Conservation (phyloP, 1,140 invertebrate species). For the Thaumatotibia leucotreta region DNA sequence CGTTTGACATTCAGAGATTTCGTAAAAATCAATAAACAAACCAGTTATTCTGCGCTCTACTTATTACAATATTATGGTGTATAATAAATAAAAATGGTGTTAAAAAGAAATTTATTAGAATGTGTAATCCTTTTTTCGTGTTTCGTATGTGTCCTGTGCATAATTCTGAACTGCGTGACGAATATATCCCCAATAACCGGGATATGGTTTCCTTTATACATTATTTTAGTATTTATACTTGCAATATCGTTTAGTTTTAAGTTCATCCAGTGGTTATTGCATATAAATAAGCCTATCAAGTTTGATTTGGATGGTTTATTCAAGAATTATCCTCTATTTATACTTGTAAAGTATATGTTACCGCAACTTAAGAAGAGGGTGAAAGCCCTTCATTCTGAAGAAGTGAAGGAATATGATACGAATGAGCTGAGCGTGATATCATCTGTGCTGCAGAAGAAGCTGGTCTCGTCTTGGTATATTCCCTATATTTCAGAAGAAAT, state of each 20-base stretch:
- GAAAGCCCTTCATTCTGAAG: constrained; percentile 9
- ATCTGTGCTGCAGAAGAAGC: constrained; percentile 62
- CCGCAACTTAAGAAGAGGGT: constrained; percentile 29
- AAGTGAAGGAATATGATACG: constrained; percentile 59
- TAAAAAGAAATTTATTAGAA: constrained; percentile 60
- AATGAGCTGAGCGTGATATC: constrained; percentile 65
- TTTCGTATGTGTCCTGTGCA: constrained; percentile 39
- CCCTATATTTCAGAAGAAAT: constrained; percentile 71
- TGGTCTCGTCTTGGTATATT: constrained; percentile 72
- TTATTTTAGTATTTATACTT: constrained; percentile 47
- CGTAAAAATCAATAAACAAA: constrained; percentile 15
- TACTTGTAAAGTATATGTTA: constrained; percentile 33
- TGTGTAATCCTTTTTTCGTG: constrained; percentile 41
- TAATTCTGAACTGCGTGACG: constrained; percentile 50
- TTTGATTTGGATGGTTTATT: constrained; percentile 46
- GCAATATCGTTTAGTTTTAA: constrained; percentile 60
- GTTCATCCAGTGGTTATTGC: constrained; percentile 63
- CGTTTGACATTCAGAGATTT: not conserved
- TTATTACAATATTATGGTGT: not conserved
- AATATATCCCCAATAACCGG: constrained; percentile 59
- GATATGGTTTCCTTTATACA: constrained; percentile 58
- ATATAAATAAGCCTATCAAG: constrained; percentile 62
- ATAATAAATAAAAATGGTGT: constrained; percentile 41
- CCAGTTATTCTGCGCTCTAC: constrained; percentile 7
- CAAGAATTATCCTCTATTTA: constrained; percentile 43